These are phyloP conservation scores for Pelobates fuscus DNA, from an alignment of 2,113 vertebrate species.

Conservation along the genomic window DNA sequence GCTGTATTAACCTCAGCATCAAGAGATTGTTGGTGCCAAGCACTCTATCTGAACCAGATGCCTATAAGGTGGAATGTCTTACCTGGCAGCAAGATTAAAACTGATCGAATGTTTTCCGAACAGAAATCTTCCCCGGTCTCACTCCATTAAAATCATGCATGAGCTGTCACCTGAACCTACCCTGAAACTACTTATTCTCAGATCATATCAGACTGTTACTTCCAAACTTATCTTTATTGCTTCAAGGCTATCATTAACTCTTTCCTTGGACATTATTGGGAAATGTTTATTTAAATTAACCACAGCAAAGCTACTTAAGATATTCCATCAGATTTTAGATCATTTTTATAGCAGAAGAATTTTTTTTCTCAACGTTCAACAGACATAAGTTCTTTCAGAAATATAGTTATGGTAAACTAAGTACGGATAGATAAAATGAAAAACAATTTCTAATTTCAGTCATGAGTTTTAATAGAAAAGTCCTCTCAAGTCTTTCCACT, in stretches of 20 bases:
- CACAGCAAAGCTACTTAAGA: no score
- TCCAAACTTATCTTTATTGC: conserved; percentile 39
- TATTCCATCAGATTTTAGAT: no score
- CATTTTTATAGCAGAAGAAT: no score
- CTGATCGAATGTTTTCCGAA: neutral
- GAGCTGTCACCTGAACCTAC: neutral
- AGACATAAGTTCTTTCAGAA: no score
- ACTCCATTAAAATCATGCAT: conserved; percentile 3
- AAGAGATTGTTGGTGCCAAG: neutral
- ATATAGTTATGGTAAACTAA: no score
- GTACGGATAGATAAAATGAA: no score
- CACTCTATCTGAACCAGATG: neutral
- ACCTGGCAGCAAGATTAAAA: conserved; percentile 11
- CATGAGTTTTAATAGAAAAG: no score
- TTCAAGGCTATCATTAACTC: conserved; percentile 6
- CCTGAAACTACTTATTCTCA: neutral
- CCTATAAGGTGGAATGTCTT: neutral
- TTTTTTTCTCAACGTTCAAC: no score
- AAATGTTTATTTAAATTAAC: neutral
- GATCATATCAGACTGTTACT: neutral
- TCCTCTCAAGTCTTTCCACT: no score
- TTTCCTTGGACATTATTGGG: neutral
- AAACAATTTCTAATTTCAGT: no score
- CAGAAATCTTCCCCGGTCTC: neutral
- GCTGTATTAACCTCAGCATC: no score